Base-by-base conservation (phyloP, 2,888 invertebrate species). In the Cylloceria caligata region DNA sequence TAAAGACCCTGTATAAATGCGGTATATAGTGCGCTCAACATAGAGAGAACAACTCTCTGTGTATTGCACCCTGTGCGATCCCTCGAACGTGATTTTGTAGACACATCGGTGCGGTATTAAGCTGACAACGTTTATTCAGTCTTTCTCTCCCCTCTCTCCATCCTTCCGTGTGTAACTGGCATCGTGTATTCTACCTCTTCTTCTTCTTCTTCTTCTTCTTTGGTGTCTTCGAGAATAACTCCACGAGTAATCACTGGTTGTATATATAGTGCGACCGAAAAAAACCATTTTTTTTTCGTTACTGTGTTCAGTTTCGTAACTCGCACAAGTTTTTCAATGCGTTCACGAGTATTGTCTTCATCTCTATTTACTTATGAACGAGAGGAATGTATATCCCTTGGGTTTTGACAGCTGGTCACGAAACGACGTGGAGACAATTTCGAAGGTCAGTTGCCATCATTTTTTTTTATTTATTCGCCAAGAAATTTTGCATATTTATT, bases 401-500 rank as follows among this genome's bases (percentile, higher is more conserved):
- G 69, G 64, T 74, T 78, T 81, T 81, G 81, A 81, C 81, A 81
- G 81, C 74, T 81, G 81, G 78, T 57, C 64, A 47, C 49, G 57
- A 81, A 57, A 57, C 74, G 49, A 47, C 73, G 69, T 78, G 78
- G 78, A 65, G 64, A 42, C 52, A 24, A 39, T 74, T 69, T 60
- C 68, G 42, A 55, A 73, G 77, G 81, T 77, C 52, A 81, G 77
- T n/a, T 42, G 4, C 42, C 60, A 24, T 11, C 1, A 52, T 19
- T 47, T 47, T 47, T 47, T 47, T 47, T 47, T n/a, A 11, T 2
- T 1, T 42, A 4, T 36, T 36, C 7, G 1, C 5, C 5, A 36
- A 36, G 6, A 42, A 2, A 42, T 42, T 42, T 13, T 42, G 11
- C 42, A 42, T 13, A 1, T 42, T 42, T 42, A 13, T 6, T 42